Evolutionary conservation across 1,140 invertebrate genomes (phyloP), one percentile per base, ranked within the genome.

Genomic region (Drosophila insularis): DNA sequence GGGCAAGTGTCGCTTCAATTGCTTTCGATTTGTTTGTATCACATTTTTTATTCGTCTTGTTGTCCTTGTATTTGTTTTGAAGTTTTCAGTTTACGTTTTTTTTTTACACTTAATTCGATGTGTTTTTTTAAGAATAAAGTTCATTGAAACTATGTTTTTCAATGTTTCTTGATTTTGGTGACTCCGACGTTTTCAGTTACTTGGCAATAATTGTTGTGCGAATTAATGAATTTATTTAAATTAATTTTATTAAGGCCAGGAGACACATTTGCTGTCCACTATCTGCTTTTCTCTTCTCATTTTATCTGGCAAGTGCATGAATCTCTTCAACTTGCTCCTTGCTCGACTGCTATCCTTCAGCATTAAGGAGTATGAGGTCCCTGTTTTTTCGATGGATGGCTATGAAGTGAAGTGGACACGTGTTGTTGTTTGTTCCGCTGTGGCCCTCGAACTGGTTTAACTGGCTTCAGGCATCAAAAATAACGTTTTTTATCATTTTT

Each of bases 41-140:
- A 68, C 73, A 43, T 68, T 71, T 75, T 32, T 32, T 32, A 2
- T 31, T 27, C 27, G 27, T n/a, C 27, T 27, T 6, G 27, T 27
- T 6, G 27, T 27, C 27, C 27, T 27, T 35, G 7, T 35, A 5
- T 43, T 43, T 43, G 2, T 13, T 14, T 46, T 17, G 14, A 19
- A 43, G 14, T 43, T 43, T 43, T 17, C 27, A 43, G 39, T 43
- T 43, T 5, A 14, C 14, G 17, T 17, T 8, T 14, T 17, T 14
- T 46, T 6, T 19, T 46, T 17, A n/a, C 6, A 17, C 7, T 19
- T 19, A 46, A 46, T 46, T 17, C 17, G 17, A 6, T 43, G 0
- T 7, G 6, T 43, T 43, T 5, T 17, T 5, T 46, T n/a, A 14
- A 35, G 32, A 35, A 11, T 2, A 35, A 10, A 5, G 32, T 35